A percentile compares a stretch with the other conserved stretches of the same genome.
These are phyloP conservation scores for Spea bombifrons DNA, from an alignment of 2,113 vertebrate genomes.

Conservation along the genomic window DNA sequence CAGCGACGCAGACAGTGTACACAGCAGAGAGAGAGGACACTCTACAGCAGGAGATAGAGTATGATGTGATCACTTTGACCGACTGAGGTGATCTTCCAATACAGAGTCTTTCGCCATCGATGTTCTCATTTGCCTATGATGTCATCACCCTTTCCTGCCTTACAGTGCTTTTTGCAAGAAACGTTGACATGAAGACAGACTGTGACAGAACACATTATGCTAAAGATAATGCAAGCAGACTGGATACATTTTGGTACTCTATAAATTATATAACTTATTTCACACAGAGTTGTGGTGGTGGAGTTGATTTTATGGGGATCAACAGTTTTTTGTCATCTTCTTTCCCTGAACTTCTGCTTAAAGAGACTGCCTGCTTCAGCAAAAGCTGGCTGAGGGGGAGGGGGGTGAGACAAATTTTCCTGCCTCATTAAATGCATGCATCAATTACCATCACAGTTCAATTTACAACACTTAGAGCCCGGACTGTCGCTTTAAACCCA, in stretches of 20 bases:
- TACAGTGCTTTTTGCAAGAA: not conserved
- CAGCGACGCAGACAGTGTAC: constrained; percentile 82
- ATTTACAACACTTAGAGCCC: too few species aligned
- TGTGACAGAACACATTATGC: not conserved
- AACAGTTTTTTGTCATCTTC: too few species aligned
- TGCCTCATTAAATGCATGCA: too few species aligned
- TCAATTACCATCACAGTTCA: too few species aligned
- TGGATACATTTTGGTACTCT: constrained; percentile 5
- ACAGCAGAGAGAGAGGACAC: constrained; percentile 78
- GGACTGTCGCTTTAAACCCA: too few species aligned
- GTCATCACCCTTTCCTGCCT: not conserved
- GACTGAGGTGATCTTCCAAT: constrained; percentile 59
- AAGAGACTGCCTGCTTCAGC: too few species aligned
- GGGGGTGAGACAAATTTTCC: too few species aligned
- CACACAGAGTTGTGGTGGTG: too few species aligned
- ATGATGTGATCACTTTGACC: constrained; percentile 86
- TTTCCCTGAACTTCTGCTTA: too few species aligned
- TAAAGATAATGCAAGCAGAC: not conserved
- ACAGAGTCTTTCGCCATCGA: not conserved
- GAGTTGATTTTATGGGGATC: too few species aligned
- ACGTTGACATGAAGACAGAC: not conserved
- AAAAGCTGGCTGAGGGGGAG: too few species aligned
- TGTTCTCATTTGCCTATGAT: not conserved
- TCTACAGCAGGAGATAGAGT: constrained; percentile 86
- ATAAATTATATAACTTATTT: not conserved